Base-by-base conservation (phyloP, 2,113 vertebrate species). In the Ochotona princeps region DNA sequence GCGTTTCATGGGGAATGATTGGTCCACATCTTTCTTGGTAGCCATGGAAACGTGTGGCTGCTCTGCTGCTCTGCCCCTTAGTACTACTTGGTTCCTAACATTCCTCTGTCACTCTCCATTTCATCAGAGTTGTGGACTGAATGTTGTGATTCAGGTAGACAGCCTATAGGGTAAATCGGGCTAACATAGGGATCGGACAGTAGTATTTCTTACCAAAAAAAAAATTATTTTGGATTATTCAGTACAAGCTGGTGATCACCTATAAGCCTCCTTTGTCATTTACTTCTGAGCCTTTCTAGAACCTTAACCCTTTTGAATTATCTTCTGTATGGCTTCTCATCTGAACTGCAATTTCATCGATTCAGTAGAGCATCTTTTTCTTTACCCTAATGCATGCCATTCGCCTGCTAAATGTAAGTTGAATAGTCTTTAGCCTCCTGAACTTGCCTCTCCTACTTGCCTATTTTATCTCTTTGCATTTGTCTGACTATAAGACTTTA, bases 381-480 rank as follows among this genome's bases (percentile, higher is more conserved):
- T 10, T 73, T 60, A 26, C 7, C 14, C 5, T 87, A 44, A 94
- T 79, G 63, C 63, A 63, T 83, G 80, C 74, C 74, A 30, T 93
- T 86, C 70, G 74, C 66, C 89, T 70, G 30, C 38, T 92, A 73
- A 82, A 81, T 89, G 66, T 21, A 30, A 60, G 32, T 38, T 54
- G 79, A 81, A 72, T 44, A 57, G 26, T 83, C 49, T 95, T 85
- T 79, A 96, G 76, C 89, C 79, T 90, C 67, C 21, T 72, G 78
- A 83, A 83, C 32, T 76, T 26, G 12, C 49, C 47, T 95, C 61
- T 83, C 76, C 9, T 38, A 18, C 47, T 61, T 54, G 17, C 51
- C 67, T 94, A 12, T 86, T 90, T 89, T 90, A 32, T 21, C 76
- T 85, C 6, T 76, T 85, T 75, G 35, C 35, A 57, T 93, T 88